These are phyloP conservation scores for Mactra quadrangularis DNA, from an alignment of 1,140 invertebrate genomes.

Conservation along the genomic window DNA sequence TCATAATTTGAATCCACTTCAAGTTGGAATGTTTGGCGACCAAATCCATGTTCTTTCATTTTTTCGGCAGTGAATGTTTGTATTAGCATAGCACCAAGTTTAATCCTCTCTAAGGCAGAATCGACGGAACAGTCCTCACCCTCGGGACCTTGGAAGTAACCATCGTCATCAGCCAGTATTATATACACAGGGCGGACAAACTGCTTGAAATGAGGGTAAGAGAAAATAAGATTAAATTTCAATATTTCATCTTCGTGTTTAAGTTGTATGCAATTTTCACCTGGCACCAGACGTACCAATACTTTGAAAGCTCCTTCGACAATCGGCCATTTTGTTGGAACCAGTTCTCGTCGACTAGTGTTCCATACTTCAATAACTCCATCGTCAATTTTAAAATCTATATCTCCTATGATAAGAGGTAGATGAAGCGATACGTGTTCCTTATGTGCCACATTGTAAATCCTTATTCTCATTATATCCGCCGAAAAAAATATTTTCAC, in stretches of 20 bases:
- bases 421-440: conserved; percentile 76
- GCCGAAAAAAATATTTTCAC: too few species aligned
- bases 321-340: conserved; percentile 77
- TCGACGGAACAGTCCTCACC: conserved; percentile 88
- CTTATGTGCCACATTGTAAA: conserved; percentile 76
- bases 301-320: conserved; percentile 80
- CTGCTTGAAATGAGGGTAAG: conserved; percentile 69
- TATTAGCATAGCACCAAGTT: conserved; percentile 90
- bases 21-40: conserved; percentile 92
- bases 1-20: conserved; percentile 85
- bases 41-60: conserved; percentile 91
- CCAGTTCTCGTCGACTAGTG: conserved; percentile 42
- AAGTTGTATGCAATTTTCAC: conserved; percentile 78
- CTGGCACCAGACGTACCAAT: conserved; percentile 75
- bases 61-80: conserved; percentile 95
- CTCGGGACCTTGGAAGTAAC: conserved; percentile 91
- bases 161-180: conserved; percentile 86
- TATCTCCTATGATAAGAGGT: conserved; percentile 79
- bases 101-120: conserved; percentile 90
- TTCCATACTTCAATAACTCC: conserved; percentile 73
- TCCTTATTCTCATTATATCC: conserved; percentile 74
- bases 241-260: conserved; percentile 70
- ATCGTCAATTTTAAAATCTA: conserved; percentile 71
- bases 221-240: conserved; percentile 71
- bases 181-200: conserved; percentile 85